These are phyloP conservation scores for Leptocoma aspasia DNA, from an alignment of 2,113 vertebrate genomes.

Conservation along the genomic window DNA sequence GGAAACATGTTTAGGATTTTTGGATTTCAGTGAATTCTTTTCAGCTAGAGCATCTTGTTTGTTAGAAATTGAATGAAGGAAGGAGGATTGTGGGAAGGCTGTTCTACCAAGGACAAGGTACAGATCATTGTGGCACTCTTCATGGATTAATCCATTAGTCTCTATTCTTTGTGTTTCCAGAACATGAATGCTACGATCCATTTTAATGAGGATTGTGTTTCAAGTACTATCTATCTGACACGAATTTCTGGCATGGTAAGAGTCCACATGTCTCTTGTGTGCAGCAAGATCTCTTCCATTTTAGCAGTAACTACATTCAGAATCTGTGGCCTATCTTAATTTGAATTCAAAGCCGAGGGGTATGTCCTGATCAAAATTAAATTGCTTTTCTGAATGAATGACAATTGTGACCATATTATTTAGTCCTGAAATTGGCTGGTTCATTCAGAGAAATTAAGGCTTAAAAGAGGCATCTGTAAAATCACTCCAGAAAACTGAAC, in stretches of 20 bases:
- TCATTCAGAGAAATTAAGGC: slow-evolving; percentile 14
- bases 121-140: background rate
- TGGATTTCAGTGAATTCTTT: background rate
- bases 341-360: slow-evolving; percentile 17
- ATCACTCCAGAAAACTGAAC: background rate
- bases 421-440: slow-evolving; percentile 3
- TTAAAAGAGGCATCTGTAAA: background rate
- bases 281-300: background rate
- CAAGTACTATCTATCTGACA: background rate
- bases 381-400: slow-evolving; percentile 40
- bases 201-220: background rate
- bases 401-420: background rate
- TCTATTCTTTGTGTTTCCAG: background rate
- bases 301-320: background rate
- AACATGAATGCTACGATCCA: background rate
- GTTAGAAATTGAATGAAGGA: background rate
- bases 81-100: background rate
- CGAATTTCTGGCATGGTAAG: background rate
- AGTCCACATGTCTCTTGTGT: background rate
- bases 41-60: background rate
- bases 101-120: background rate
- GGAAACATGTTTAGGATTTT: background rate
- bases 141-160: slow-evolving; percentile 23
- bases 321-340: background rate
- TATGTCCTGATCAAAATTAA: slow-evolving; percentile 19